Conservation (phyloP, 2,888 invertebrate genomes). For the Atethmia centrago region DNA sequence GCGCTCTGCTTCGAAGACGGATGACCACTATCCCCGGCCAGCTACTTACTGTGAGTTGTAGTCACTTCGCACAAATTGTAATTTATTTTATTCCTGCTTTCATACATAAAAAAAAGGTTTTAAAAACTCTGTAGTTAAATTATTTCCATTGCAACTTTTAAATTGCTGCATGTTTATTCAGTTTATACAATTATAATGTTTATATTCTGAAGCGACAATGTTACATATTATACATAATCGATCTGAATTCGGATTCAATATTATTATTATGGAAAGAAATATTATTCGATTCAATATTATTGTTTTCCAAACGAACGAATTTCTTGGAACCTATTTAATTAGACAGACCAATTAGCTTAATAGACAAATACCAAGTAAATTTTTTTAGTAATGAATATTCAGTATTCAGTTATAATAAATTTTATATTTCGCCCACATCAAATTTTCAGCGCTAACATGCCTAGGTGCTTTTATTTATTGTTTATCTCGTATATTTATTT, state of each 20-base stretch:
- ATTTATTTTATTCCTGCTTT: conserved; percentile 44
- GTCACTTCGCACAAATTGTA: conserved; percentile 23
- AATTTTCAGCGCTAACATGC: not conserved
- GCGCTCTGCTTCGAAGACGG: conserved; percentile 36
- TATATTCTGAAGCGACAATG: not conserved
- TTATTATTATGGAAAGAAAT: not conserved
- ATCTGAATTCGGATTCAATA: too few relatives aligned
- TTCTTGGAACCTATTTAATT: not conserved
- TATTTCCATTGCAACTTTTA: not conserved
- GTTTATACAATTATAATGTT: not conserved
- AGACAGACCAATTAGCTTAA: conserved; percentile 1
- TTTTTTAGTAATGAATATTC: conserved; percentile 5
- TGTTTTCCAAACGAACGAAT: not conserved
- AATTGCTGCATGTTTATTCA: not conserved
- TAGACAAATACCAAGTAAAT: not conserved
- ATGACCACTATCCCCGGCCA: conserved; percentile 20
- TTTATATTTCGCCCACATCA: not conserved
- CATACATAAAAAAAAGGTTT: not conserved
- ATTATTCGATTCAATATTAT: too few relatives aligned
- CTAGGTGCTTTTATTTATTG: not conserved
- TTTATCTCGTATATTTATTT: not conserved
- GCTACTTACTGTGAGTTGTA: conserved; percentile 30
- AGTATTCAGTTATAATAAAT: conserved; percentile 1
- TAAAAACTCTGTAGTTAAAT: not conserved
- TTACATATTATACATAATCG: too few relatives aligned